Evolutionary conservation across 2,888 invertebrate species (phyloP).

Genomic region (Tuberolachnus salignus): DNA sequence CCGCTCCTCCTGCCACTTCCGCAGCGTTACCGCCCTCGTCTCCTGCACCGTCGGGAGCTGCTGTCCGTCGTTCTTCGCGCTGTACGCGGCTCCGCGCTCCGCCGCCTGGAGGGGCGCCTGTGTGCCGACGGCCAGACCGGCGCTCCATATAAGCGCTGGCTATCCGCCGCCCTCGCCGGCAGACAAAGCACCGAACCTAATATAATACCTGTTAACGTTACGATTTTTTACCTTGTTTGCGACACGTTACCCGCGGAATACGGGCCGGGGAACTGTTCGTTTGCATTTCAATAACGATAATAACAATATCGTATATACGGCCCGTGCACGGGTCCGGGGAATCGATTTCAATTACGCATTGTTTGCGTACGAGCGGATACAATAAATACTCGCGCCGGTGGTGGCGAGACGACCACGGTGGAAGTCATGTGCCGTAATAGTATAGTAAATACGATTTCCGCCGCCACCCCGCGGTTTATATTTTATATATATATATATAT

Average conservation of each 20-base stretch:
- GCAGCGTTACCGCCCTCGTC: too few relatives aligned
- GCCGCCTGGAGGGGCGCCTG: too few relatives aligned
- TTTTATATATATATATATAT: too few relatives aligned
- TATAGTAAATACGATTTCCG: not conserved
- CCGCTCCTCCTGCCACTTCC: too few relatives aligned
- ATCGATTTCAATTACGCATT: conserved; percentile 39
- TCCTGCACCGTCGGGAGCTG: too few relatives aligned
- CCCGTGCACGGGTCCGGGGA: not conserved
- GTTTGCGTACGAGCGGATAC: conserved; percentile 16
- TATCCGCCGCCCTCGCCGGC: too few relatives aligned
- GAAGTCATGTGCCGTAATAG: not conserved
- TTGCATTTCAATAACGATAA: not conserved
- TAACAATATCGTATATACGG: not conserved
- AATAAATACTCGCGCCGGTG: not conserved
- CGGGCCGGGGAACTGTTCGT: conserved; percentile 21
- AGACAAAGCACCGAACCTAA: too few relatives aligned
- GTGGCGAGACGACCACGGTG: not conserved
- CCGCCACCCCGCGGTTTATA: conserved; percentile 30
- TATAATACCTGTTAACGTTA: not conserved
- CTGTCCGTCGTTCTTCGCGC: too few relatives aligned
- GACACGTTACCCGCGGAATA: conserved; percentile 1
- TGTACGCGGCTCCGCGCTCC: too few relatives aligned
- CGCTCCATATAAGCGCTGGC: too few relatives aligned
- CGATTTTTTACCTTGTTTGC: not conserved
- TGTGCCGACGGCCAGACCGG: too few relatives aligned